phyloP scores from a whole-genome alignment of 2,113 vertebrate species.

The Cacatua alba region DNA sequence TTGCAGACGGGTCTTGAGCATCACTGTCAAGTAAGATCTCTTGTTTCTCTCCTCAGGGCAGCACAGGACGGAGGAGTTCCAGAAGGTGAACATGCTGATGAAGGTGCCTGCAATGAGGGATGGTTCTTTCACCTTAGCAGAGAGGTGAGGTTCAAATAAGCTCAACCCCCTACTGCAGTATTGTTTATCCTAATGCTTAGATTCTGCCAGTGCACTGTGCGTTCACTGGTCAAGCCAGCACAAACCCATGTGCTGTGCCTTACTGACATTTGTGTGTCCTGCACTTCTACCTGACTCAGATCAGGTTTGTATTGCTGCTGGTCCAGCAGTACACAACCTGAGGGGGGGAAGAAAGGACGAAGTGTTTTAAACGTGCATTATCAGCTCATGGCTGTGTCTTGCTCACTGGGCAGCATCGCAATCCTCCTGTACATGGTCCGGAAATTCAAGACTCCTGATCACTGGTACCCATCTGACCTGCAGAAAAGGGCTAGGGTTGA shows the following conservation, averaged over 20 bases:
- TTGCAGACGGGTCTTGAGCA: neutral
- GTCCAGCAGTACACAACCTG: neutral
- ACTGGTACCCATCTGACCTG: constrained; percentile 84
- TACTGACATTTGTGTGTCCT: neutral
- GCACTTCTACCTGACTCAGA: rapidly evolving
- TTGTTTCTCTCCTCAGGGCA: constrained; percentile 71
- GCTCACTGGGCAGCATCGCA: constrained; percentile 64
- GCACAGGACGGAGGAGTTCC: constrained; percentile 80
- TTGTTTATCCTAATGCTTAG: neutral
- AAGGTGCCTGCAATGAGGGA: constrained; percentile 85
- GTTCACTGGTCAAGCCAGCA: neutral
- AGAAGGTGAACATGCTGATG: constrained; percentile 76
- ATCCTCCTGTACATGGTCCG: constrained; percentile 77
- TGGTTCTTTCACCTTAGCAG: constrained; percentile 83
- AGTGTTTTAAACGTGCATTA: neutral
- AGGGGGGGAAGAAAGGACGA: neutral
- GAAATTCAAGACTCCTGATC: constrained; percentile 77
- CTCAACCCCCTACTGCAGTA: neutral
- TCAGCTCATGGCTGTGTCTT: neutral
- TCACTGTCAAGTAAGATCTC: neutral
- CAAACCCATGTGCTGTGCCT: neutral
- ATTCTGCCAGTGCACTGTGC: neutral
- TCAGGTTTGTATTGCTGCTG: neutral
- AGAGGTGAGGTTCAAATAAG: constrained; percentile 78
- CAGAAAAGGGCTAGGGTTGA: constrained; percentile 74